Base-by-base conservation (phyloP, 1,140 invertebrate species). In the Ridgeia piscesae region DNA sequence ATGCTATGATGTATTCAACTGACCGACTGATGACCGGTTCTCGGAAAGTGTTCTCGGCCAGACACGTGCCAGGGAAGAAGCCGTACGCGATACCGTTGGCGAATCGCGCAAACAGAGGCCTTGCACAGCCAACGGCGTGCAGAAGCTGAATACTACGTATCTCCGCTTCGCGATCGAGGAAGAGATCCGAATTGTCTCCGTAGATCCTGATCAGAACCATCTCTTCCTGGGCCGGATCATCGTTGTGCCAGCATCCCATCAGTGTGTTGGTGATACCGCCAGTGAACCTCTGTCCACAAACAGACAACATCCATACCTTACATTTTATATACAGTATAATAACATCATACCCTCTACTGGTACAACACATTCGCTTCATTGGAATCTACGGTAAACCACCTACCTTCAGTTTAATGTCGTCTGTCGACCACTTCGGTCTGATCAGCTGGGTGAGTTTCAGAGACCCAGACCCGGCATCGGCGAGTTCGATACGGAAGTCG, bases 261-360 rank as follows among this genome's bases (percentile, higher is more conserved):
- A 99, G 97, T 96, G 98, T 98, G 96, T 99, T 99, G 91, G 99
- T 99, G 92, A 99, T 98, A 42, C 99, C 99, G 97, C 99, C 98
- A 92, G 98, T 99, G 96, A 99, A 99, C 94, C 97, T 95, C 98
- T 99, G 95, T 42, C 58, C 17, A 77, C 48, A 50, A 50, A 94
- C n/a, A n/a, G n/a, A n/a, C n/a, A n/a, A n/a, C n/a, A 93, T 58
- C 91, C 42, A 42, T 42, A 11, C 11, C 42, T 42, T 42, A 42
- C 42, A 11, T 42, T 42, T 42, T 42, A 42, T 4, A 42, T 42
- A 42, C 42, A 42, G 11, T 6, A 42, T 4, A 42, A 42, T 42
- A 42, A 11, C 42, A 42, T 42, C n/a, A n/a, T n/a, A n/a, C n/a
- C n/a, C n/a, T n/a, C n/a, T 42, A 42, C 11, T 11, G 11, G 11